Evolutionary conservation across 92 coral and sea anemone species (phyloP).

Genomic region (Phenganax stokvisi): DNA sequence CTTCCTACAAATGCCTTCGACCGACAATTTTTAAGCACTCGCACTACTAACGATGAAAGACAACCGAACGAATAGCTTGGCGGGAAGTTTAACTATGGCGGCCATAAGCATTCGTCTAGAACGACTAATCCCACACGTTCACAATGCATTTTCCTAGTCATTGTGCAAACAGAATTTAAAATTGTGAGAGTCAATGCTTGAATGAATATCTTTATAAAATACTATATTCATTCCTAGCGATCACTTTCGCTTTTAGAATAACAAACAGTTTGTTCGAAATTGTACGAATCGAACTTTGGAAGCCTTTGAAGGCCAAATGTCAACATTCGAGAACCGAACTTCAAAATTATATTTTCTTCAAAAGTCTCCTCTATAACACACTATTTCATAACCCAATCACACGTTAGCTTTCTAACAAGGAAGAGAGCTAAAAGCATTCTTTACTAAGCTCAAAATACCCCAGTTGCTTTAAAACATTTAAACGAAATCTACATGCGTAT

Average conservation of each 20-base stretch:
- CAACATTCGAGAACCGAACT: slow-evolving; percentile 3
- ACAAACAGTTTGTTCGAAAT: background rate
- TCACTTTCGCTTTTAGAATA: background rate
- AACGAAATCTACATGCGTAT: background rate
- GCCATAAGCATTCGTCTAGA: slow-evolving; percentile 15
- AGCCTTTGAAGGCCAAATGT: slow-evolving; percentile 16
- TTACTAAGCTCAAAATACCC: background rate
- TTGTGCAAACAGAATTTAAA: slow-evolving; percentile 16
- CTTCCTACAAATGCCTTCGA: background rate
- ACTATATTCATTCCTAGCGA: background rate
- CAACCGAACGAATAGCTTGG: slow-evolving; percentile 21
- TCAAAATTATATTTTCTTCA: background rate
- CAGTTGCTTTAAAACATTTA: background rate
- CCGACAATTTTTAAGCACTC: slow-evolving; percentile 18
- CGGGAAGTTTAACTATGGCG: slow-evolving; percentile 34
- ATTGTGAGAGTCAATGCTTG: slow-evolving; percentile 22
- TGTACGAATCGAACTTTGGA: background rate
- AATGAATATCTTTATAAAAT: slow-evolving; percentile 4
- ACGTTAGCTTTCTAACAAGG: background rate
- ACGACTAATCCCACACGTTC: slow-evolving; percentile 15
- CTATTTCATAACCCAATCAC: background rate
- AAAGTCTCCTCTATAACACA: background rate
- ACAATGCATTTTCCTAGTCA: slow-evolving; percentile 11
- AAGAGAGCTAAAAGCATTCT: background rate
- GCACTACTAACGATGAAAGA: slow-evolving; percentile 6